A percentile compares a stretch with the other conserved stretches of the same genome.
These are phyloP conservation scores for Belonocnema kinseyi DNA, from an alignment of 1,140 invertebrate genomes.

Conservation along the genomic window DNA sequence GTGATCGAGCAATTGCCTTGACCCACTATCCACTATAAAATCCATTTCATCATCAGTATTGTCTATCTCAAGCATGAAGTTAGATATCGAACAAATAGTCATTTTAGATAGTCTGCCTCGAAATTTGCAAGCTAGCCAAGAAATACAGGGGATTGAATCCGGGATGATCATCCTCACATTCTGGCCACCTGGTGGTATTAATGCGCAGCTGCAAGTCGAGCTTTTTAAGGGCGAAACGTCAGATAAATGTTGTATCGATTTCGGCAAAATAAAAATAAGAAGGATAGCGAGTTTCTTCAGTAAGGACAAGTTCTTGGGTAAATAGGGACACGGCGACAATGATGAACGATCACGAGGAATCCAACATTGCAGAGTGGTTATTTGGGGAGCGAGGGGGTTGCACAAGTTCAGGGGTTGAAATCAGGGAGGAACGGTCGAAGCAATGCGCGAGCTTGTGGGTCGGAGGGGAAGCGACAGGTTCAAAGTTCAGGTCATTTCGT, in stretches of 20 bases:
- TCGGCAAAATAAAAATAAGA: slow-evolving; percentile 47
- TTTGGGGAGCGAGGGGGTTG: slow-evolving; percentile 32
- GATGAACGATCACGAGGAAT: slow-evolving; percentile 18
- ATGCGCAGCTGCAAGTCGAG: slow-evolving; percentile 53
- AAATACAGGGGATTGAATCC: slow-evolving; percentile 42
- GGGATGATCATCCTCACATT: slow-evolving; percentile 35
- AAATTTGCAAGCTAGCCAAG: too few species aligned
- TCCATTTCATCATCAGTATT: too few species aligned
- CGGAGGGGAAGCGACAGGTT: slow-evolving; percentile 35
- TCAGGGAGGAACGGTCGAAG: slow-evolving; percentile 37
- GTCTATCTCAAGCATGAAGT: too few species aligned
- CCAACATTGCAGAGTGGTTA: slow-evolving; percentile 36
- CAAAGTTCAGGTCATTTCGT: slow-evolving; percentile 55
- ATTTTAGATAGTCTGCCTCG: too few species aligned
- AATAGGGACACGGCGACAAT: slow-evolving; percentile 4
- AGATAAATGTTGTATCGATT: slow-evolving; percentile 58
- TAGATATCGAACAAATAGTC: too few species aligned
- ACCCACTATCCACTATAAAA: too few species aligned
- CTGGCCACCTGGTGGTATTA: slow-evolving; percentile 33
- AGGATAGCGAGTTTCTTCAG: slow-evolving; percentile 23
- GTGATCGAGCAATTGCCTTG: too few species aligned
- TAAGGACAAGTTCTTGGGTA: neutral
- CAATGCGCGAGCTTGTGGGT: slow-evolving; percentile 41
- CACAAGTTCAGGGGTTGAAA: slow-evolving; percentile 20
- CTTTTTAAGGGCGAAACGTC: slow-evolving; percentile 42